A percentile compares a stretch with the other conserved stretches of the same genome.
These are phyloP conservation scores for Sacculina carcini DNA, from an alignment of 2,888 invertebrate genomes.

Conservation along the genomic window DNA sequence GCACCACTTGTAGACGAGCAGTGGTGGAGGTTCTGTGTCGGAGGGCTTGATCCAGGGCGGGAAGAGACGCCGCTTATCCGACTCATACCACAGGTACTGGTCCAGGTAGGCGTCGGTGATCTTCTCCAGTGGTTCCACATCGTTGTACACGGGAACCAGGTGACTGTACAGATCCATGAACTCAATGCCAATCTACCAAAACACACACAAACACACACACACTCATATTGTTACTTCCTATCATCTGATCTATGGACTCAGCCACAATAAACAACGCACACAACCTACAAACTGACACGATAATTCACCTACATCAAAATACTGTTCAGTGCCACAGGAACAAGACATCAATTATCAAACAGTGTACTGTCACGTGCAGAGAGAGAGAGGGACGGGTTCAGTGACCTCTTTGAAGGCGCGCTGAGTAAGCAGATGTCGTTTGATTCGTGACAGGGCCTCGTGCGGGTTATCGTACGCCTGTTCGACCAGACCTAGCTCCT, in stretches of 20 bases:
- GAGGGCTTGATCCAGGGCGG: conserved; percentile 99
- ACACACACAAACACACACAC: no score
- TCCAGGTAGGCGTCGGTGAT: conserved; percentile 98
- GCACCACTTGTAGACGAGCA: conserved; percentile 83
- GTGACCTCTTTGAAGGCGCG: conserved; percentile 85
- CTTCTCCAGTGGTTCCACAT: conserved; percentile 96
- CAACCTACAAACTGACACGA: conserved; percentile 6
- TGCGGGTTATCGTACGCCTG: conserved; percentile 99
- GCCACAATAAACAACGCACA: conserved; percentile 14
- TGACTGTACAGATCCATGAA: conserved; percentile 99
- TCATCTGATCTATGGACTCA: conserved; percentile 11
- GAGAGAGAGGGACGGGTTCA: conserved; percentile 1
- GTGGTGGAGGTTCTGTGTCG: conserved; percentile 74
- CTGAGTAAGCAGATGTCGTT: conserved; percentile 93
- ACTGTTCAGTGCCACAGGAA: conserved; percentile 11
- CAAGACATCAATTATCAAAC: no score
- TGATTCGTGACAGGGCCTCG: conserved; percentile 92
- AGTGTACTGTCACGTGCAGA: no score
- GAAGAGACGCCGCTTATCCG: conserved; percentile 82
- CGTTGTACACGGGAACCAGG: conserved; percentile 79
- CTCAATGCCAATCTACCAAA: conserved; percentile 94
- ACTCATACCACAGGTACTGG: conserved; percentile 98
- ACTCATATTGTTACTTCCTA: no score
- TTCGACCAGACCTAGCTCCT: conserved; percentile 92
- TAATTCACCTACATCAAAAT: not conserved